Conservation (phyloP, 2,113 vertebrate genomes). For the Corvus cornix region DNA sequence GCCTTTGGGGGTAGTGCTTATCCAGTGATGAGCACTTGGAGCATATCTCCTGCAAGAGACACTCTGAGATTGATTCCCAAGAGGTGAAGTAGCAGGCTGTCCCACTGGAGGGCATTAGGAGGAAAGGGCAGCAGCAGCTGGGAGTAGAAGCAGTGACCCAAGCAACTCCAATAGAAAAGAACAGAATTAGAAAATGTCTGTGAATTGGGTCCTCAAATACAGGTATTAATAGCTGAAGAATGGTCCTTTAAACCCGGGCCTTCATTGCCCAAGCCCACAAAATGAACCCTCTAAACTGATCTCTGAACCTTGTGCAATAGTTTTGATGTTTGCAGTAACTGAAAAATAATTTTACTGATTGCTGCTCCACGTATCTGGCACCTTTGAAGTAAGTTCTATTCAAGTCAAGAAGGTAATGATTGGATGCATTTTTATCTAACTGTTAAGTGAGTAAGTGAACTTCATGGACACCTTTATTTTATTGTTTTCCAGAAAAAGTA, state of each 20-base stretch:
- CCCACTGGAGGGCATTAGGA: background rate
- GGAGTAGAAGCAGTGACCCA: background rate
- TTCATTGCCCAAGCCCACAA: background rate
- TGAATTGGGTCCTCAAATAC: background rate
- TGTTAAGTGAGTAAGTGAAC: background rate
- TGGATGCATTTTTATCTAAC: background rate
- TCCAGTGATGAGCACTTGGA: background rate
- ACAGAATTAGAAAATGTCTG: background rate
- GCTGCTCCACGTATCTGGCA: background rate
- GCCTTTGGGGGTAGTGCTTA: rapidly evolving
- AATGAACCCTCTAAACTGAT: background rate
- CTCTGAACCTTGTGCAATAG: background rate
- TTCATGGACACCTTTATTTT: background rate
- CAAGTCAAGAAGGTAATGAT: background rate
- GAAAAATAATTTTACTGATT: background rate
- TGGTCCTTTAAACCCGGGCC: background rate
- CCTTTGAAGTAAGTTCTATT: background rate
- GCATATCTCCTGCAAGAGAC: background rate
- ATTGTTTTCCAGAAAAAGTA: background rate
- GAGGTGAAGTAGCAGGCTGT: background rate
- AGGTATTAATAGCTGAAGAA: background rate
- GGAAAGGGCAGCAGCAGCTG: background rate
- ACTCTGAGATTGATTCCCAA: background rate
- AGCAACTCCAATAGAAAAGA: background rate
- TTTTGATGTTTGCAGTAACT: background rate